phyloP scores from a whole-genome alignment of 2,797 vertebrate genomes.

The Leptodactylus fallax region DNA sequence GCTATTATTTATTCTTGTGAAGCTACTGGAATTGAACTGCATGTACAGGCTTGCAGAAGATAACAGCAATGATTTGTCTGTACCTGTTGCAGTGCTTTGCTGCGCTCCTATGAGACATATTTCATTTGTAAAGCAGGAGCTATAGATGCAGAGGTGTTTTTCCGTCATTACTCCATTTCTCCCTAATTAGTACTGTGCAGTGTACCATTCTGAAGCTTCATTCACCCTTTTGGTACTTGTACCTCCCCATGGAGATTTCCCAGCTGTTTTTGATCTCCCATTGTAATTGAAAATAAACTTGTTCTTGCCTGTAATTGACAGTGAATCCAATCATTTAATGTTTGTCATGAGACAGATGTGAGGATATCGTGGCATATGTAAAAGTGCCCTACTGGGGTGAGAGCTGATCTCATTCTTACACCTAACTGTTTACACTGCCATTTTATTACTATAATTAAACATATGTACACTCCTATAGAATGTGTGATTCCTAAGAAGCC shows the following conservation, averaged over 20 bases:
- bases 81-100: neutral
- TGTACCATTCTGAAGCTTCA: constrained; percentile 72
- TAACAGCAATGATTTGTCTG: neutral
- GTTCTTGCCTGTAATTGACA: constrained; percentile 79
- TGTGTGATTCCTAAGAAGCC: neutral
- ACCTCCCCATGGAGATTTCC: constrained; percentile 72
- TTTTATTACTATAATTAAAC: constrained; percentile 31
- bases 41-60: neutral
- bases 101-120: constrained; percentile 10
- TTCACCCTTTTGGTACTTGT: constrained; percentile 71
- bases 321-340: constrained; percentile 78
- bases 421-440: constrained; percentile 39
- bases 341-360: constrained; percentile 77
- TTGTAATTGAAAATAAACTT: constrained; percentile 81
- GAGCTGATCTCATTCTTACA: constrained; percentile 65
- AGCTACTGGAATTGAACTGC: neutral
- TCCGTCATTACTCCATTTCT: constrained; percentile 74
- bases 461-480: neutral
- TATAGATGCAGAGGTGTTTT: constrained; percentile 67
- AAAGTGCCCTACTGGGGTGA: constrained; percentile 66
- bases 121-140: constrained; percentile 65
- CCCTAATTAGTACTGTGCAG: constrained; percentile 75
- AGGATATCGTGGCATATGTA: constrained; percentile 72
- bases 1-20: neutral
- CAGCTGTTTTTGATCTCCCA: constrained; percentile 78